Conservation (phyloP, 2,888 invertebrate genomes). For the Endotricha flammealis region DNA sequence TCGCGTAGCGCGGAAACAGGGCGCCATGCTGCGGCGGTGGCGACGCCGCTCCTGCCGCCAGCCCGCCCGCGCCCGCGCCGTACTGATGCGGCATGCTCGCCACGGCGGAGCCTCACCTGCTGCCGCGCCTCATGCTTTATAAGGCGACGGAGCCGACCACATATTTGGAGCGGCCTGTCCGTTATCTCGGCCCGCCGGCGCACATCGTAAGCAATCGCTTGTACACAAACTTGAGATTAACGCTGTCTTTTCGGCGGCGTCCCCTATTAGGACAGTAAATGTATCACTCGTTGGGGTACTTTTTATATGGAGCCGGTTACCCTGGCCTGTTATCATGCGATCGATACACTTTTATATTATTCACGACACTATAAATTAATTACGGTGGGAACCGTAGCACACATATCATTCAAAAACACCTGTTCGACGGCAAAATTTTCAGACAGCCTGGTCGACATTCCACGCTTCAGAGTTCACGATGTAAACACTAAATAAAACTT, state of each 20-base stretch:
- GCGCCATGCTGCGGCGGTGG: slow-evolving; percentile 79
- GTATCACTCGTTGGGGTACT: slow-evolving; percentile 3
- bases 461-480: slow-evolving; percentile 26
- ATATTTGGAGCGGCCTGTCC: slow-evolving; percentile 28
- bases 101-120: slow-evolving; percentile 67
- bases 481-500: slow-evolving; percentile 21
- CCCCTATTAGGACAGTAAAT: slow-evolving; percentile 24
- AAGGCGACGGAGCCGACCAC: slow-evolving; percentile 27
- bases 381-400: slow-evolving; percentile 71
- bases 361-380: slow-evolving; percentile 71
- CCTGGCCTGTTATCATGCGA: slow-evolving; percentile 37
- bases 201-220: not conserved
- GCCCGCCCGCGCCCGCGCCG: slow-evolving; percentile 81
- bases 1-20: slow-evolving; percentile 81
- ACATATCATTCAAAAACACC: slow-evolving; percentile 87
- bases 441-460: slow-evolving; percentile 77
- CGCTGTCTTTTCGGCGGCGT: slow-evolving; percentile 29
- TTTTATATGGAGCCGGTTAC: slow-evolving; percentile 20
- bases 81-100: slow-evolving; percentile 89
- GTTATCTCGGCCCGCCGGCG: not conserved
- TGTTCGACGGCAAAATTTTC: slow-evolving; percentile 85
- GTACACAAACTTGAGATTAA: slow-evolving; percentile 2
- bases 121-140: slow-evolving; percentile 43
- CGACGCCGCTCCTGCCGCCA: slow-evolving; percentile 88
- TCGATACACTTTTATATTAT: slow-evolving; percentile 73